Evolutionary conservation across 2,888 invertebrate genomes (phyloP).

Genomic region (Cheiracanthium punctorium): DNA sequence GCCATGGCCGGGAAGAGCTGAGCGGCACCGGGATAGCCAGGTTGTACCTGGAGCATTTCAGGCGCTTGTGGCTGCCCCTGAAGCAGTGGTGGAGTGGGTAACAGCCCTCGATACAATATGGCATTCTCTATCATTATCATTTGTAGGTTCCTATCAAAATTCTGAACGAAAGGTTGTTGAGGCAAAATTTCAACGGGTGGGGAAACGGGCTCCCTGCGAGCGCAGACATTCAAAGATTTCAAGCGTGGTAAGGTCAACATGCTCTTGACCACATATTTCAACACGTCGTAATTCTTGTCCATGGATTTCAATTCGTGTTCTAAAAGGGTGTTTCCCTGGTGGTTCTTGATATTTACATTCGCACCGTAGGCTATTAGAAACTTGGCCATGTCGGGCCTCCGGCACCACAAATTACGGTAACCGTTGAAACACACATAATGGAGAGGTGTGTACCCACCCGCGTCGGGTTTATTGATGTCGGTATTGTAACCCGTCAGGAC

Average conservation of each 20-base stretch:
- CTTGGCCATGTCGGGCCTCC: conserved; percentile 74
- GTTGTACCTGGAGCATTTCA: background rate
- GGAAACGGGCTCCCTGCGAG: background rate
- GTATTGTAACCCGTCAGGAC: conserved; percentile 75
- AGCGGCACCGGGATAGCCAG: too few species aligned
- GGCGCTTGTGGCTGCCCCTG: background rate
- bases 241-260: conserved; percentile 73
- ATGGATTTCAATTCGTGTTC: conserved; percentile 73
- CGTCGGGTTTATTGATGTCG: conserved; percentile 74
- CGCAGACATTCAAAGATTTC: conserved; percentile 70
- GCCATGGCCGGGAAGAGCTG: too few species aligned
- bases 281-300: conserved; percentile 53
- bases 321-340: conserved; percentile 73
- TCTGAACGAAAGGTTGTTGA: background rate
- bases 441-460: conserved; percentile 73
- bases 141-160: background rate
- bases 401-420: conserved; percentile 73
- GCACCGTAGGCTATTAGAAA: conserved; percentile 75
- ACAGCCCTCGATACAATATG: background rate
- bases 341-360: conserved; percentile 73
- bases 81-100: background rate
- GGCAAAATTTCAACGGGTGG: background rate
- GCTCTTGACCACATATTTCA: conserved; percentile 74
- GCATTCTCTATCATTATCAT: too few species aligned
- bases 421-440: conserved; percentile 75